phyloP scores from a whole-genome alignment of 1,140 invertebrate genomes.

The Magallana ariakensis region DNA sequence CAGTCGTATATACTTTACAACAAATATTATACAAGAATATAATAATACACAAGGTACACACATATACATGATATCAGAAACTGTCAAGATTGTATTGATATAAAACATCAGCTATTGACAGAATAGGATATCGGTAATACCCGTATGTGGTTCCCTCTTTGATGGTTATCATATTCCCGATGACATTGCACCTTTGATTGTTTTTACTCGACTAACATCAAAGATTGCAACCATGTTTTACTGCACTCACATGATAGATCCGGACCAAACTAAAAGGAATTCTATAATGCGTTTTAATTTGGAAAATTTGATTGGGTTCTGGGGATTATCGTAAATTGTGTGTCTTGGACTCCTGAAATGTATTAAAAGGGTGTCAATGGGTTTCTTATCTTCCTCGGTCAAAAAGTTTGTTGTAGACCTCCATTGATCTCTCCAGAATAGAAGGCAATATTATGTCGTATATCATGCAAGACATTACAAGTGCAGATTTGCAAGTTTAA shows the following conservation, averaged over 20 bases:
- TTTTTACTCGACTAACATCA: conserved; percentile 5
- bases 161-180: background rate
- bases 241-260: background rate
- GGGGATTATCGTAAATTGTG: conserved; percentile 28
- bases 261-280: conserved; percentile 21
- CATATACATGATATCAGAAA: too few relatives aligned
- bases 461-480: background rate
- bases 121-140: background rate
- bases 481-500: background rate
- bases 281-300: background rate
- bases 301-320: conserved; percentile 19
- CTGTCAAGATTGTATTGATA: too few relatives aligned
- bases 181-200: conserved; percentile 19
- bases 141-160: background rate
- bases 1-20: too few relatives aligned
- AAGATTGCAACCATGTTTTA: background rate
- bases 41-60: too few relatives aligned
- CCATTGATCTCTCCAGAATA: conserved; percentile 1
- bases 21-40: too few relatives aligned
- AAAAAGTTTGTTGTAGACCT: background rate
- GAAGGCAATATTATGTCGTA: background rate
- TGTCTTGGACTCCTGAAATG: conserved; percentile 18
- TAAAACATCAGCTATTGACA: background rate
- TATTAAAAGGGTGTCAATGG: conserved; percentile 33
- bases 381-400: conserved; percentile 17